Evolutionary conservation across 1,140 invertebrate genomes (phyloP).

Genomic region (Heliothis subflexa): DNA sequence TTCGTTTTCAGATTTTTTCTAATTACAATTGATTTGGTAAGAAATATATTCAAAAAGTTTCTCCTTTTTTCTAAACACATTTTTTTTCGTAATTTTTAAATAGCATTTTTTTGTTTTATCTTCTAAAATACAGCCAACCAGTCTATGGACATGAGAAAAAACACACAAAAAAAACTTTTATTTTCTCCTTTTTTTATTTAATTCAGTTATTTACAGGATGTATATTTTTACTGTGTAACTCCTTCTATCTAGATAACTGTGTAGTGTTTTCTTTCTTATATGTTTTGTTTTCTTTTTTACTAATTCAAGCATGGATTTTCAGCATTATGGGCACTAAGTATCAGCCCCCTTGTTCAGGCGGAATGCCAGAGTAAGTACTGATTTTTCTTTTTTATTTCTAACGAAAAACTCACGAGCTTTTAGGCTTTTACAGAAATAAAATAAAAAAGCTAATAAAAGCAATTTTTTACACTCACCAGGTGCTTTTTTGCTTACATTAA

Average conservation of each 20-base stretch:
- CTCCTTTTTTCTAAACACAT: neutral
- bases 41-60: neutral
- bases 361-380: conserved; percentile 86
- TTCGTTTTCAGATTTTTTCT: neutral
- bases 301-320: conserved; percentile 84
- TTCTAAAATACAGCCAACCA: conserved; percentile 51
- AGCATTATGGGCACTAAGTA: conserved; percentile 85
- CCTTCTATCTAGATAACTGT: conserved; percentile 63
- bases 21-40: conserved; percentile 2
- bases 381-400: conserved; percentile 48
- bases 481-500: conserved; percentile 40
- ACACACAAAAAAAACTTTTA: neutral
- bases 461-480: conserved; percentile 20
- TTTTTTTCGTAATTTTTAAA: neutral
- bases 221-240: conserved; percentile 52
- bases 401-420: conserved; percentile 45
- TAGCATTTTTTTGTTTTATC: neutral
- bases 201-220: conserved; percentile 78
- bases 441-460: conserved; percentile 47
- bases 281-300: conserved; percentile 73
- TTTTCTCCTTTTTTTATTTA: conserved; percentile 2
- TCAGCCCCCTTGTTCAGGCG: conserved; percentile 82
- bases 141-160: conserved; percentile 59
- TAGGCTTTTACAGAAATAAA: conserved; percentile 46
- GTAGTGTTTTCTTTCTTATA: conserved; percentile 64